Percentiles rank a stretch among this genome's conserved stretches.
Evolutionary conservation across 2,797 vertebrate species (phyloP).

Genomic region (Thamnophis elegans): DNA sequence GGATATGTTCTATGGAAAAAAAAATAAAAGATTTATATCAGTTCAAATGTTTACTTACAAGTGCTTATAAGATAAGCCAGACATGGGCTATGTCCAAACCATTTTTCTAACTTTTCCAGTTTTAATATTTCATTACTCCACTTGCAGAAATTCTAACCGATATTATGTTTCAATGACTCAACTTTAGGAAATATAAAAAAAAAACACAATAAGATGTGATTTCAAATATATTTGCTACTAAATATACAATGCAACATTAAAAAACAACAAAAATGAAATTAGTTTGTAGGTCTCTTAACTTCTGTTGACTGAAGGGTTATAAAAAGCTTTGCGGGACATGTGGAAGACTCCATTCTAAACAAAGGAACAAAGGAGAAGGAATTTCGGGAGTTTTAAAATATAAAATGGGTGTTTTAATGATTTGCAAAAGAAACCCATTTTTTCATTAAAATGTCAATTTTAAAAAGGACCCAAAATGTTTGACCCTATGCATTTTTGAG

Average conservation of each 20-base stretch:
- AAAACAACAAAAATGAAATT: neutral
- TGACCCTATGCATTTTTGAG: neutral
- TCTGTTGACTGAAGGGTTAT: neutral
- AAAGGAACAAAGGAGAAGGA: neutral
- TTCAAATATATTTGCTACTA: neutral
- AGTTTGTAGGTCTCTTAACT: neutral
- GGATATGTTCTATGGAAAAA: slow-evolving; percentile 84
- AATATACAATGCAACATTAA: neutral
- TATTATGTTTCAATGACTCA: neutral
- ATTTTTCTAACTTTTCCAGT: neutral
- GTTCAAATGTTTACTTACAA: neutral
- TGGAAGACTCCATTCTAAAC: neutral
- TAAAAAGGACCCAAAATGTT: neutral
- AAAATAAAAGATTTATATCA: neutral
- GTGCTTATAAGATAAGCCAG: neutral
- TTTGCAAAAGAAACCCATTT: neutral
- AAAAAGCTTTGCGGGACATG: neutral
- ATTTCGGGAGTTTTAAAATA: neutral
- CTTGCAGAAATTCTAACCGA: neutral
- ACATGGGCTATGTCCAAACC: neutral
- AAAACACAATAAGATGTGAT: neutral
- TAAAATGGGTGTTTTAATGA: neutral
- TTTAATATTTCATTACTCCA: neutral
- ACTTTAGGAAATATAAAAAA: neutral
- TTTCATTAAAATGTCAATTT: neutral